Evolutionary conservation across 2,888 invertebrate species (phyloP), one percentile per base, ranked within the genome.

Genomic region (Notodonta dromedarius): DNA sequence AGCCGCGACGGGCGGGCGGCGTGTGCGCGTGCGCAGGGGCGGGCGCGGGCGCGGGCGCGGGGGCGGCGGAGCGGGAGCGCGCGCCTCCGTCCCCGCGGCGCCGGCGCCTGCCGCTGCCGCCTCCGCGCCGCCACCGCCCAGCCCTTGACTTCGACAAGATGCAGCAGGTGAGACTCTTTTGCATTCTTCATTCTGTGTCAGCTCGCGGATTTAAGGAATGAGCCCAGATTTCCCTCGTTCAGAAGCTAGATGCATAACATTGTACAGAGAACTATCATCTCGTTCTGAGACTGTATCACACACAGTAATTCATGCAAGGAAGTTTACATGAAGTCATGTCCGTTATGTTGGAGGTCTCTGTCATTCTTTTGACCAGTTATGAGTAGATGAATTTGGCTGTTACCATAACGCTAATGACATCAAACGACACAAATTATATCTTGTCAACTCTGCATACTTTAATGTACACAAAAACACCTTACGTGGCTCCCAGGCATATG

Each of bases 91-190:
- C 35, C 35, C 35, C 35, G 35, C 35, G 35, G 35, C 35, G 35
- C 35, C 35, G 35, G 35, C 35, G 35, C 35, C 5, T 35, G 35
- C 35, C 35, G 62, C 87, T 86, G 74, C 86, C 90, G 74, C 86
- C 88, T 71, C 90, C 89, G 72, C 85, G 89, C 70, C 89, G 95
- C 35, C 96, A 96, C 88, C 95, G 98, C 85, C 98, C 98, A 74
- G 98, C 98, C 90, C 95, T 98, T 83, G 98, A 98, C 94, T 98
- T 98, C 88, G 98, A 98, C 91, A 98, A 98, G 94, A 98, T 98
- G 98, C 98, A 98, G 94, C 97, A 98, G 96, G 98, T 98, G 94
- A 57, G 52, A 9, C 16, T n/a, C 14, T 42, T 46, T 13, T 46
- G 44, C 24, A 51, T 32, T 51, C 12, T 24, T 12, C 5, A 24